A percentile compares a stretch with the other conserved stretches of the same genome.
Conservation (phyloP, 2,888 invertebrate species). For the Eulithis testata region DNA sequence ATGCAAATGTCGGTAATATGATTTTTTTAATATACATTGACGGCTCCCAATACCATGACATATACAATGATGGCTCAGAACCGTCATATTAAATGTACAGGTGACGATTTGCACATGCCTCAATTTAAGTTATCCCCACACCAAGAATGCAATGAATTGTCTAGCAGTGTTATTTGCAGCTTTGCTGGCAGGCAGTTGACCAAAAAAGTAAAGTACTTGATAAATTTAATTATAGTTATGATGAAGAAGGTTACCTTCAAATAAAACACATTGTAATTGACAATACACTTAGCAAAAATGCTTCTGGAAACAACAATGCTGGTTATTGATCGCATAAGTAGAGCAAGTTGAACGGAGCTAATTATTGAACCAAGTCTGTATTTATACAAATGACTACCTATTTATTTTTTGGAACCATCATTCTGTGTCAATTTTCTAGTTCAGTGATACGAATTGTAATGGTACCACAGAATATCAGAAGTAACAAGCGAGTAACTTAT, state of each 20-base stretch:
- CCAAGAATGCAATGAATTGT: slow-evolving; percentile 16
- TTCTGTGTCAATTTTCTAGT: background rate
- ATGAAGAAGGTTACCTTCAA: too few species aligned
- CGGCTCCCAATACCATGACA: background rate
- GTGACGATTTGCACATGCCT: too few species aligned
- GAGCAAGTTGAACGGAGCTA: background rate
- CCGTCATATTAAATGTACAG: too few species aligned
- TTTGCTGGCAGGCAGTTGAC: slow-evolving; percentile 5
- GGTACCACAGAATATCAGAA: too few species aligned
- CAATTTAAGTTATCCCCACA: too few species aligned
- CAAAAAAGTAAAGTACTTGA: too few species aligned
- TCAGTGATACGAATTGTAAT: background rate
- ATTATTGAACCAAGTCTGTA: background rate
- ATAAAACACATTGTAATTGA: background rate
- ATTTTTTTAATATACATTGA: too few species aligned
- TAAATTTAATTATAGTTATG: too few species aligned
- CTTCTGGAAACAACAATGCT: background rate
- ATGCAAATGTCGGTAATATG: too few species aligned
- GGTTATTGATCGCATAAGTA: background rate
- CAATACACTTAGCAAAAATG: background rate
- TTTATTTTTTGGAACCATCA: background rate
- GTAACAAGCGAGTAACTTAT: too few species aligned
- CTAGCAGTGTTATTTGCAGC: slow-evolving; percentile 2
- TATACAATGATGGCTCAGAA: background rate
- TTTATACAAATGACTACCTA: background rate